phyloP scores from a whole-genome alignment of 2,113 vertebrate genomes.

The Greenwoodochromis staneri region DNA sequence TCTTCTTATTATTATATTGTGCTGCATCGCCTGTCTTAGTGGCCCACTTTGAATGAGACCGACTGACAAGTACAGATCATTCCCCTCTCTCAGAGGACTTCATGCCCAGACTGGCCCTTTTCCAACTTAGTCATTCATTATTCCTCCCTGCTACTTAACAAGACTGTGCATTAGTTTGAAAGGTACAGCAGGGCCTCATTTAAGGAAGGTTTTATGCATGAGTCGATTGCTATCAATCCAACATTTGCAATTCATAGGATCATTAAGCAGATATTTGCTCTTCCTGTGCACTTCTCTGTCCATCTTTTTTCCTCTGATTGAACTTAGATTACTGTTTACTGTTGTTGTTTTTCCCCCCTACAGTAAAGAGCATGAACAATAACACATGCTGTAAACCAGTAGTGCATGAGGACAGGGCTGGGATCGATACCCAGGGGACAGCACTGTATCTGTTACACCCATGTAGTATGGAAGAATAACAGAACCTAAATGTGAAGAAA shows the following conservation, averaged over 20 bases:
- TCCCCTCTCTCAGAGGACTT: background rate
- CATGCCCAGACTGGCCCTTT: constrained; percentile 21
- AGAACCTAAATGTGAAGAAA: constrained; percentile 47
- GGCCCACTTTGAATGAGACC: background rate
- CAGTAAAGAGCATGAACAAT: background rate
- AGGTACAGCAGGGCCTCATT: background rate
- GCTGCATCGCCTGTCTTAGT: background rate
- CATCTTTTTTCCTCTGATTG: background rate
- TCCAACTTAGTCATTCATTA: constrained; percentile 19
- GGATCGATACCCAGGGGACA: constrained; percentile 18
- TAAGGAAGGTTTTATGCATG: background rate
- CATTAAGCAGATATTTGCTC: background rate
- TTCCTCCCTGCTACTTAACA: constrained; percentile 18
- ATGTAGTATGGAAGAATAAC: constrained; percentile 26
- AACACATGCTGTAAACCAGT: background rate
- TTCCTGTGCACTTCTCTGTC: background rate
- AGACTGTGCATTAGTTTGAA: background rate
- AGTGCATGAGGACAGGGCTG: background rate
- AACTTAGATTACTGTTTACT: background rate
- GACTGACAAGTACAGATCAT: background rate
- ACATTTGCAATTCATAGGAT: constrained; percentile 16
- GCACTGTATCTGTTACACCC: constrained; percentile 28
- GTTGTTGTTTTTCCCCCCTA: background rate
- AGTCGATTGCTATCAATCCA: constrained; percentile 17
- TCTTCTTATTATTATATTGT: accelerated